Base-by-base conservation (phyloP, 2,888 invertebrate genomes). In the Myopa testacea region DNA sequence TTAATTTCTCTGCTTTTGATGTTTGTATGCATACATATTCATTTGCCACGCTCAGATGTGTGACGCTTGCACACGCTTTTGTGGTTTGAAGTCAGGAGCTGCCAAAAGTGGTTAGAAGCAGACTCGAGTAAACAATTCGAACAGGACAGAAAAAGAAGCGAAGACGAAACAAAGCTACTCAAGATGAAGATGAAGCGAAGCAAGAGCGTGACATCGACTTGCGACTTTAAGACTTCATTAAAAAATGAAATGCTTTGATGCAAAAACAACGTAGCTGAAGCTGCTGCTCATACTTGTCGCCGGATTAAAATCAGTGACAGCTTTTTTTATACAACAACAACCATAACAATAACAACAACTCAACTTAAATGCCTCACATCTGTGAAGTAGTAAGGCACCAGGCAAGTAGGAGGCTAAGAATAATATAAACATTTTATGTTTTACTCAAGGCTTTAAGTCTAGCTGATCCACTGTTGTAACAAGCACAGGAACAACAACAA, bases 61-160 rank as follows among this genome's bases (percentile, higher is more conserved):
- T 14, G 63, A 68, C 58, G 58, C 71, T 58, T 58, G 58, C 50
- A 71, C 71, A 69, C 71, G 58, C 55, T 71, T 71, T 71, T 71
- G 71, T 71, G 71, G 71, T 71, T 50, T 69, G 14, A 37, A 16
- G 26, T 65, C 34, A 37, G 63, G 16, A 65, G 63, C 63, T 65
- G 63, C 63, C 63, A 38, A 26, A 37, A 65, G 37, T 37, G 14
- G 63, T 26, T 26, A 34, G 63, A 65, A 14, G 38, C 26, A 37
- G 16, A 10, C 37, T 37, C 37, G 12, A 14, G 8, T 65, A 65
- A 65, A 34, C 34, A 65, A 5, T 65, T 65, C 26, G 26, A 37
- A 34, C 63, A 37, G 34, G 63, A 16, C 63, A 34, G 5, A 16
- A 65, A 8, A 1, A 50, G 50, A 50, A 10, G 50, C 50, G 3